Evolutionary conservation across 2,797 vertebrate species (phyloP).

Genomic region (Lophotriccus pileatus): DNA sequence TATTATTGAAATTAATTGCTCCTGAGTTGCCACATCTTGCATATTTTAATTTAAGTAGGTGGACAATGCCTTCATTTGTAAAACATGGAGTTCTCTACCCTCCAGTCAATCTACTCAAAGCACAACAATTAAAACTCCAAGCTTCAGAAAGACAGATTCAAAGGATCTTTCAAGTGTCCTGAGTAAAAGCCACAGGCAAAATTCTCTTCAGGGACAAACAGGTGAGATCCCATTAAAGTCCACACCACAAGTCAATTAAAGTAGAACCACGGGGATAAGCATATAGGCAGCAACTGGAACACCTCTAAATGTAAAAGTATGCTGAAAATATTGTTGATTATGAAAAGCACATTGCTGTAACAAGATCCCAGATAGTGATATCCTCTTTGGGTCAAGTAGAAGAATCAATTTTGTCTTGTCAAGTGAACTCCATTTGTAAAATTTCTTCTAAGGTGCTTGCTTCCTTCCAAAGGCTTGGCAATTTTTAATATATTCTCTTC

Average conservation of each 20-base stretch:
- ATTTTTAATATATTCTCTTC: not conserved
- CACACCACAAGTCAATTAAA: conserved; percentile 3
- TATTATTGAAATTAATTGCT: conserved; percentile 39
- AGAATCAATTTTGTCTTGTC: not conserved
- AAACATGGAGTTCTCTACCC: not conserved
- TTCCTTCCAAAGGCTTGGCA: conserved; percentile 1
- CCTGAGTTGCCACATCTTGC: not conserved
- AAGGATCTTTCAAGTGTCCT: not conserved
- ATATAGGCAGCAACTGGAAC: not conserved
- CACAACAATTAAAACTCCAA: not conserved
- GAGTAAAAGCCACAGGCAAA: not conserved
- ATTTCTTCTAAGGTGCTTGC: not conserved
- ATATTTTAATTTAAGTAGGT: conserved; percentile 20
- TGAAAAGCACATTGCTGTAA: not conserved
- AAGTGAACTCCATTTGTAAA: not conserved
- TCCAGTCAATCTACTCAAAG: not conserved
- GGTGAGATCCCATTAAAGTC: not conserved
- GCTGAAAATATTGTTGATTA: not conserved
- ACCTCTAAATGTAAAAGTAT: not conserved
- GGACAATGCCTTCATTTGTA: not conserved
- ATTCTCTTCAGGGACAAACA: conserved; percentile 16
- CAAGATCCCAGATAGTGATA: not conserved
- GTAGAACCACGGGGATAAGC: not conserved
- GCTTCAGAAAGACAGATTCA: conserved; percentile 1
- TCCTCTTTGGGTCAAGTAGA: not conserved